phyloP scores from a whole-genome alignment of 2,113 vertebrate species.

The Sturnus vulgaris region DNA sequence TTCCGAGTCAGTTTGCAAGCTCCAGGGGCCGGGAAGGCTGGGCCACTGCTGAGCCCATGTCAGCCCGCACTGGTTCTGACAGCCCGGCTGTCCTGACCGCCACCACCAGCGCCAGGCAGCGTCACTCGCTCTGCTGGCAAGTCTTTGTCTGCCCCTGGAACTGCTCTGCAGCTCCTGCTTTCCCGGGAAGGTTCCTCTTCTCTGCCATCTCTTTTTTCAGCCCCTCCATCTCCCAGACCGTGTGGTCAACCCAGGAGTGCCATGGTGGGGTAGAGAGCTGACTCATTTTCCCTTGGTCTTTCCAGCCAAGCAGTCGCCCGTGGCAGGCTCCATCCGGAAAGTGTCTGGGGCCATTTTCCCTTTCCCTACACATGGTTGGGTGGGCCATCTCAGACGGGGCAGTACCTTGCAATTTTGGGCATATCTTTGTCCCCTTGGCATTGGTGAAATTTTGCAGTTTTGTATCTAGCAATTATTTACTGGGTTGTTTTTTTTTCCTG shows the following conservation, averaged over 20 bases:
- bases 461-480: not conserved
- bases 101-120: too few species aligned
- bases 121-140: accelerated
- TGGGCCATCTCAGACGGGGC: accelerated
- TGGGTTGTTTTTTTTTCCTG: not conserved
- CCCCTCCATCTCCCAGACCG: not conserved
- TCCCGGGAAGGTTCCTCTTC: not conserved
- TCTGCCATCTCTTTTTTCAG: not conserved
- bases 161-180: not conserved
- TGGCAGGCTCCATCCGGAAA: not conserved
- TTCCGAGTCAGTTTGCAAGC: not conserved
- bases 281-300: not conserved
- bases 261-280: not conserved
- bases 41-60: not conserved
- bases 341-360: too few species aligned
- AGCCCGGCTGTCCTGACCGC: too few species aligned
- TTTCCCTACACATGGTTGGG: accelerated
- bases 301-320: accelerated
- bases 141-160: not conserved
- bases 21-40: accelerated
- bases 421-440: not conserved
- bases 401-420: not conserved
- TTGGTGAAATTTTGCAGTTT: not conserved
- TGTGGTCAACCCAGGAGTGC: accelerated
- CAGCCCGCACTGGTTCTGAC: accelerated